Base-by-base conservation (phyloP, 2,113 vertebrate genomes). In the Zeus faber region DNA sequence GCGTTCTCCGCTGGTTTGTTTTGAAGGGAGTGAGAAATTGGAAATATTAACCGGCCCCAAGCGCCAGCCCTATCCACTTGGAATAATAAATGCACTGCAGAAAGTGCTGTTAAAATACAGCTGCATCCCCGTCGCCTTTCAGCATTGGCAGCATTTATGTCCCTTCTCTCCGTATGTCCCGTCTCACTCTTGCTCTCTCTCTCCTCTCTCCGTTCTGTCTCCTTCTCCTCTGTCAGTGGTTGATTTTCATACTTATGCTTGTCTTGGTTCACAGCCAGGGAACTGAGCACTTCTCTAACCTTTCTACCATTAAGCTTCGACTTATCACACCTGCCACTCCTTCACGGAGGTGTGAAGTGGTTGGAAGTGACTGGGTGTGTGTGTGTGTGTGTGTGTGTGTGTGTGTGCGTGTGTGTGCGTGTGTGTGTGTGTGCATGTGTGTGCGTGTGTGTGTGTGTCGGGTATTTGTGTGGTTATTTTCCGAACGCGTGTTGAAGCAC, bases 381-480 rank as follows among this genome's bases (percentile, higher is more conserved):
- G 41, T 44, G 41, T 44, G 41, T 44, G 40, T 43, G 40, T 29
- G 27, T 29, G 27, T 29, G 27, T 29, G 27, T 29, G 27, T 29
- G 27, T 9, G 29, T 31, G 29, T n/a, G 16, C 11, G 33, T 23
- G 37, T 27, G 5, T n/a, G 24, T 16, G 23, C 3, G 46, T 49
- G 23, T 21, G 21, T 54, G 57, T 48, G 3, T 58, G 31, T 14
- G 27, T 41, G 58, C 6, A 46, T 27, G 26, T 11, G 11, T 27
- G 37, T 40, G 43, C 40, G 43, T 54, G 48, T 22, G 23, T 56
- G 27, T 37, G 35, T 35, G 11, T 43, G 31, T 43, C 26, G 8
- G 26, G 8, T 29, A 5, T 29, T 29, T n/a, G n/a, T n/a, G n/a
- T n/a, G n/a, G n/a, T n/a, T n/a, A n/a, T n/a, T n/a, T n/a, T n/a